These are phyloP conservation scores for Muscicapa striata DNA, from an alignment of 2,797 vertebrate species.

Conservation along the genomic window DNA sequence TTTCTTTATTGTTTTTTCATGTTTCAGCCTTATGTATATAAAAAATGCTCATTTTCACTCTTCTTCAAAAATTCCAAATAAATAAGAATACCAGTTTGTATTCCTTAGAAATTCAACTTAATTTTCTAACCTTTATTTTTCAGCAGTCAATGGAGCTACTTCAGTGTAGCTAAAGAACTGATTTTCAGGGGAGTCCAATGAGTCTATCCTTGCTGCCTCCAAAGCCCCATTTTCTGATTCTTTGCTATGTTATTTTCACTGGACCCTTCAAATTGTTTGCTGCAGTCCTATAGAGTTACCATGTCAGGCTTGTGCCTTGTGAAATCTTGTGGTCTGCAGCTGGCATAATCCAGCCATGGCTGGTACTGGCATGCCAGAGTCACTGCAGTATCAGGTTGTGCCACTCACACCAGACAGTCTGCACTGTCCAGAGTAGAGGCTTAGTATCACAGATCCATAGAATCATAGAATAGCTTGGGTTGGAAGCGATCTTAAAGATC, in stretches of 20 bases:
- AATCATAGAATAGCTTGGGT: not conserved
- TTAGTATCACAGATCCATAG: not conserved
- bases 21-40: not conserved
- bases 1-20: not conserved
- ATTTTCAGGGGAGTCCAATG: not conserved
- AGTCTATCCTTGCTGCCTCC: not conserved
- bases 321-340: not conserved
- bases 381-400: not conserved
- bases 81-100: not conserved
- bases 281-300: not conserved
- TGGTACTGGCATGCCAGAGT: rapidly evolving
- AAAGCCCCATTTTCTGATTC: not conserved
- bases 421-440: not conserved
- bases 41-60: not conserved
- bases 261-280: not conserved
- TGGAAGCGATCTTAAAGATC: not conserved
- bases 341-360: not conserved
- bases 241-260: not conserved
- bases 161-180: not conserved
- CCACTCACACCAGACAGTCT: not conserved
- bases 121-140: not conserved
- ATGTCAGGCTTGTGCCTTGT: not conserved
- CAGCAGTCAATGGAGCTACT: not conserved
- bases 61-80: not conserved
- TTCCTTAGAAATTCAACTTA: not conserved